These are phyloP conservation scores for Bagarius yarrelli DNA, from an alignment of 2,113 vertebrate genomes.

Conservation along the genomic window DNA sequence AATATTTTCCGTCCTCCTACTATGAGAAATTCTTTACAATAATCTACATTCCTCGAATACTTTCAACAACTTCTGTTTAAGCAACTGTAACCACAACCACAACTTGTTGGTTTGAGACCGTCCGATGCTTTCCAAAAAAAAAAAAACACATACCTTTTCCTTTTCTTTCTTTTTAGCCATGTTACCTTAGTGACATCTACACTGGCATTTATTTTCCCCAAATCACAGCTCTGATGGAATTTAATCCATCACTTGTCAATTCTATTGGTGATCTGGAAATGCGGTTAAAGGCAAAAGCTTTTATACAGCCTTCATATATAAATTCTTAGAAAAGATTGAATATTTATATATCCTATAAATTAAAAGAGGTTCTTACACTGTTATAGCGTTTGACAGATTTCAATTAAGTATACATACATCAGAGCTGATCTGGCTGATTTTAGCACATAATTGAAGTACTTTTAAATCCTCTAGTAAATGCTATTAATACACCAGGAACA, in stretches of 20 bases:
- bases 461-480: conserved; percentile 32
- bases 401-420: conserved; percentile 1
- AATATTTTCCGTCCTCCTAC: conserved; percentile 16
- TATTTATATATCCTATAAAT: neutral
- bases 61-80: conserved; percentile 22
- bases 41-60: conserved; percentile 28
- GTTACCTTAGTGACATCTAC: neutral
- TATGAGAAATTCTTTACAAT: conserved; percentile 2
- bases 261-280: conserved; percentile 18
- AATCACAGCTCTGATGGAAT: conserved; percentile 42
- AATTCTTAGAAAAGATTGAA: neutral
- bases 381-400: neutral
- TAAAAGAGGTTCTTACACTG: conserved; percentile 1
- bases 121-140: conserved; percentile 27
- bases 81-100: conserved; percentile 14
- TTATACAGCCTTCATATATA: conserved; percentile 4
- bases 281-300: conserved; percentile 11
- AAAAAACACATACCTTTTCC: conserved; percentile 41
- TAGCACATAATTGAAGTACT: conserved; percentile 19
- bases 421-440: conserved; percentile 17
- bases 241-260: conserved; percentile 36
- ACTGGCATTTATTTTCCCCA: conserved; percentile 20
- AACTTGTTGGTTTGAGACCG: conserved; percentile 5
- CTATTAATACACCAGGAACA: conserved; percentile 19
- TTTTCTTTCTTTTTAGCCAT: conserved; percentile 27